phyloP scores from a whole-genome alignment of 2,888 invertebrate species.

The Morinoia aosen region DNA sequence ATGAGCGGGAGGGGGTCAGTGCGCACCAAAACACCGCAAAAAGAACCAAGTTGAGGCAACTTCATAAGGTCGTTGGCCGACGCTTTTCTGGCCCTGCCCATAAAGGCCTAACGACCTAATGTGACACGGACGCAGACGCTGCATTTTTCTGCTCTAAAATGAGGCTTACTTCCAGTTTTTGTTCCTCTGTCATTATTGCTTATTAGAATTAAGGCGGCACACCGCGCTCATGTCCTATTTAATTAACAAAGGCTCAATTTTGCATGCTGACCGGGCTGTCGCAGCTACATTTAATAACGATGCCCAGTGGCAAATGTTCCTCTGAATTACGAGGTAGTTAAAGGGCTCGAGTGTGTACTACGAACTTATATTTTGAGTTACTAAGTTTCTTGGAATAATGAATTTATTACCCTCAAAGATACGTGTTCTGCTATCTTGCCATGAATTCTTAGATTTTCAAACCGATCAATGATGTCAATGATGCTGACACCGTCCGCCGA shows the following conservation, averaged over 20 bases:
- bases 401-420: neutral
- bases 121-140: neutral
- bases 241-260: neutral
- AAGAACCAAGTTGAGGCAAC: neutral
- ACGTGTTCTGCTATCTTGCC: neutral
- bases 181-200: neutral
- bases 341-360: neutral
- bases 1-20: neutral
- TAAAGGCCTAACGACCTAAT: conserved; percentile 1
- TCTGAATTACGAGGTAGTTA: neutral
- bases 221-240: neutral
- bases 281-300: neutral
- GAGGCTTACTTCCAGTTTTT: neutral
- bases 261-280: neutral
- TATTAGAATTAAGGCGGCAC: neutral
- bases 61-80: neutral
- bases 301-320: neutral
- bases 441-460: too few species aligned
- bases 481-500: too few species aligned
- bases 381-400: neutral
- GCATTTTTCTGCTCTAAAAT: neutral
- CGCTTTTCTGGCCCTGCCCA: neutral
- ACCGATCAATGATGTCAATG: too few species aligned
- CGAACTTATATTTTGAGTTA: neutral
- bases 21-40: neutral